Conservation (phyloP, 2,113 vertebrate species). For the Emydocephalus ijimae region DNA sequence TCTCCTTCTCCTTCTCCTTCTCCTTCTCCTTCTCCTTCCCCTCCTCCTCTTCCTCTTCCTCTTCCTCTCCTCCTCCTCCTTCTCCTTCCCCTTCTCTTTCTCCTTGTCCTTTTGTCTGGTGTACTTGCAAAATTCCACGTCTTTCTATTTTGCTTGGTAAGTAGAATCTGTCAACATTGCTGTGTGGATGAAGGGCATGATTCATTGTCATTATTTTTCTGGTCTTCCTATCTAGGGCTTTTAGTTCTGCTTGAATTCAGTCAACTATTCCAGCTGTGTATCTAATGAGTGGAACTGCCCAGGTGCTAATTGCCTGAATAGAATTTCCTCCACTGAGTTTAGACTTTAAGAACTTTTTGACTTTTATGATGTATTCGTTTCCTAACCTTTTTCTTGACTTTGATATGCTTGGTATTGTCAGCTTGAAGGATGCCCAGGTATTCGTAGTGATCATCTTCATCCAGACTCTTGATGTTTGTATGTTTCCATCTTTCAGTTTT, state of each 20-base stretch:
- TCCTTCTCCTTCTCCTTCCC: too few relatives aligned
- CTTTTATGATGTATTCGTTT: not conserved
- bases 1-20: not conserved
- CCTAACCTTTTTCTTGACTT: not conserved
- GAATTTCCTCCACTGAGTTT: not conserved
- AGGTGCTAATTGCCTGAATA: not conserved
- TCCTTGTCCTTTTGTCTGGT: not conserved
- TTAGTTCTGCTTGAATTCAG: not conserved
- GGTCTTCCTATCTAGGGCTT: not conserved
- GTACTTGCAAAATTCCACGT: not conserved
- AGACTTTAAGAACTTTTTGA: not conserved
- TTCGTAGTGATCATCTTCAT: not conserved
- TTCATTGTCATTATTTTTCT: not conserved
- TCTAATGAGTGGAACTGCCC: not conserved
- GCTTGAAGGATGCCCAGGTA: not conserved
- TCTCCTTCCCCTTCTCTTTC: too few relatives aligned
- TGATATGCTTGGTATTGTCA: not conserved
- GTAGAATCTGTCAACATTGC: not conserved
- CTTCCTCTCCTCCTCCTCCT: too few relatives aligned
- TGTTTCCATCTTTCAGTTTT: not conserved
- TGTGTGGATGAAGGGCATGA: not conserved
- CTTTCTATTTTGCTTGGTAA: not conserved
- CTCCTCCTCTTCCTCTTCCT: not conserved
- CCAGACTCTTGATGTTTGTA: not conserved
- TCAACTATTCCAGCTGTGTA: not conserved